Percentiles rank a stretch among this genome's conserved stretches.
These are phyloP conservation scores for Amphiprion percula DNA, from an alignment of 2,113 vertebrate species.

Conservation along the genomic window DNA sequence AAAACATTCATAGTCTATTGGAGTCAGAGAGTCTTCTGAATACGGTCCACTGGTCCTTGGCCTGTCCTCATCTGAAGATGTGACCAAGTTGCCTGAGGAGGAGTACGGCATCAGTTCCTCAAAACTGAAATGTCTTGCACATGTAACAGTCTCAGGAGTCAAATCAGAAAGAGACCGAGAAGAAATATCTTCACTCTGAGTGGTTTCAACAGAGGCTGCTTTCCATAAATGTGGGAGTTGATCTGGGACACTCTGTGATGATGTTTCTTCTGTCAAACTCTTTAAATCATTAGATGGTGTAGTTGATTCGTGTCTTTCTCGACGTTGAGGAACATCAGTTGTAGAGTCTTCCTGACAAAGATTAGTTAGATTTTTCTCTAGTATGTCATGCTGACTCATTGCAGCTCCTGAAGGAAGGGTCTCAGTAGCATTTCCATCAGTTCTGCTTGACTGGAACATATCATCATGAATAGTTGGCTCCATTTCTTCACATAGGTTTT, in stretches of 20 bases:
- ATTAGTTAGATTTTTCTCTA: constrained; percentile 15
- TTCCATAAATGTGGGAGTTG: constrained; percentile 30
- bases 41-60: constrained; percentile 24
- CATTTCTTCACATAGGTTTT: constrained; percentile 22
- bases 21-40: constrained; percentile 46
- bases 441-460: neutral
- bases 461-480: constrained; percentile 19
- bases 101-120: constrained; percentile 44
- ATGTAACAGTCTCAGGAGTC: constrained; percentile 63
- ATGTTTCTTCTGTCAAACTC: constrained; percentile 22
- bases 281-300: constrained; percentile 1
- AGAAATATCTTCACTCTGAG: constrained; percentile 49
- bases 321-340: constrained; percentile 10
- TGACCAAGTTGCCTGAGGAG: constrained; percentile 6
- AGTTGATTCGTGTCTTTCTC: constrained; percentile 15
- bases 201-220: constrained; percentile 21
- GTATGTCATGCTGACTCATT: constrained; percentile 4
- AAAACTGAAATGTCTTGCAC: constrained; percentile 70
- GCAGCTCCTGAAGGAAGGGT: constrained; percentile 6
- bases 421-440: constrained; percentile 30
- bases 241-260: constrained; percentile 29
- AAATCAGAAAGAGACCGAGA: constrained; percentile 62
- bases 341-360: constrained; percentile 28
- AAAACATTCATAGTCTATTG: constrained; percentile 37
- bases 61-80: constrained; percentile 40